Evolutionary conservation across 2,888 invertebrate genomes (phyloP).

Genomic region (Hyposoter didymator): DNA sequence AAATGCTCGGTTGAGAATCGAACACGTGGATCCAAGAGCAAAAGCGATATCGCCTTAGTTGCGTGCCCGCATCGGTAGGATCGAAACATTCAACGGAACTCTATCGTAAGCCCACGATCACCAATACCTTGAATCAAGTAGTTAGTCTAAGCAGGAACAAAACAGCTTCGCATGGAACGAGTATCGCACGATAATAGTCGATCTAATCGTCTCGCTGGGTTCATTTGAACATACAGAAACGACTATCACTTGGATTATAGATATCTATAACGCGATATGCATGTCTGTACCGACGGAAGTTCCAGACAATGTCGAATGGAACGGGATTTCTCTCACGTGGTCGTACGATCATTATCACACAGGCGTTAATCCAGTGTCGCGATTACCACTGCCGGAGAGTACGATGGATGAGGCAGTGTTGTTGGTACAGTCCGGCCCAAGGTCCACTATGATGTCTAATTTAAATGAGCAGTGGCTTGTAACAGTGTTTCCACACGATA

Average conservation of each 20-base stretch:
- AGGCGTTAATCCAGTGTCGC: slow-evolving; percentile 62
- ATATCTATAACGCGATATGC: slow-evolving; percentile 23
- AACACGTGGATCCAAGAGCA: slow-evolving; percentile 4
- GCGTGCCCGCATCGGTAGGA: not conserved
- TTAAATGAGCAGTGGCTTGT: not conserved
- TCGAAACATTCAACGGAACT: slow-evolving; percentile 3
- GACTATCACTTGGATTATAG: slow-evolving; percentile 23
- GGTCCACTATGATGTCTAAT: not conserved
- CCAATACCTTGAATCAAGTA: not conserved
- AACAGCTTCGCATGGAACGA: slow-evolving; percentile 37
- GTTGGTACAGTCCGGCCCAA: not conserved
- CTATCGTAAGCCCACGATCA: slow-evolving; percentile 16
- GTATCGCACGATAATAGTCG: slow-evolving; percentile 49
- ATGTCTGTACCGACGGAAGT: slow-evolving; percentile 1
- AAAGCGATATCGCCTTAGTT: slow-evolving; percentile 48
- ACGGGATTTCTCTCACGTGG: slow-evolving; percentile 45
- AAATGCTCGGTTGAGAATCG: slow-evolving; percentile 4
- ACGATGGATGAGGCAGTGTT: slow-evolving; percentile 18
- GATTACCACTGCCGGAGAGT: slow-evolving; percentile 31
- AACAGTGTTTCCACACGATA: not conserved
- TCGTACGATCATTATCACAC: slow-evolving; percentile 62
- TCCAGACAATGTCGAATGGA: slow-evolving; percentile 27
- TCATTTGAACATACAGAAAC: slow-evolving; percentile 11
- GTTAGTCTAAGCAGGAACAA: slow-evolving; percentile 22
- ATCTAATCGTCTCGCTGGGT: slow-evolving; percentile 51